phyloP scores from a whole-genome alignment of 2,797 vertebrate species.

The Gephyroberyx darwinii region DNA sequence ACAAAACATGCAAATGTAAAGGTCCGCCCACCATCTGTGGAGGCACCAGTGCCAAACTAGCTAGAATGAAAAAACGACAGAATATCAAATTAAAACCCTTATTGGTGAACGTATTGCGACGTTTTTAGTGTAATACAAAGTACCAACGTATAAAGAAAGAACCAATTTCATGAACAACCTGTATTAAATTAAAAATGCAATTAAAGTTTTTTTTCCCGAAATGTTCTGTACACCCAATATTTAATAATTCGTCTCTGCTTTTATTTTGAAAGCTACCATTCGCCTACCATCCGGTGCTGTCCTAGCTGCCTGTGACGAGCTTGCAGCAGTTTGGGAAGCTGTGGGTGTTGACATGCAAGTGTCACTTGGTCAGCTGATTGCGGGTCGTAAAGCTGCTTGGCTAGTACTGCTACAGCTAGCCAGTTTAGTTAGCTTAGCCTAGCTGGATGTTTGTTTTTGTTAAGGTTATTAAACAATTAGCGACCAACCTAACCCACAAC shows the following conservation, averaged over 20 bases:
- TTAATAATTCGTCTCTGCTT: background rate
- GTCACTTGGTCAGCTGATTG: constrained; percentile 79
- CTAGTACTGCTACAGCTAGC: constrained; percentile 35
- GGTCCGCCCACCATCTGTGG: background rate
- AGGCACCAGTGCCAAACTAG: constrained; percentile 27
- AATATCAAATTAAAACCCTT: constrained; percentile 34
- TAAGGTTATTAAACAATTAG: constrained; percentile 29
- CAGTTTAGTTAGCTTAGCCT: constrained; percentile 68
- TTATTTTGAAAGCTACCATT: constrained; percentile 52
- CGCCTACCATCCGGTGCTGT: constrained; percentile 7
- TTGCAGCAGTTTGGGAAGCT: background rate
- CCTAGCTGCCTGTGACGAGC: background rate
- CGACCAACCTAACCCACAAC: background rate
- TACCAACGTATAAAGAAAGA: no score
- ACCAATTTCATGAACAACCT: no score
- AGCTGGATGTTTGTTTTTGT: constrained; percentile 68
- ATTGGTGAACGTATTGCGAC: no score
- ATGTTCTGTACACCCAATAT: no score
- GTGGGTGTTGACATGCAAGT: constrained; percentile 70
- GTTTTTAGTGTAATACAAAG: no score
- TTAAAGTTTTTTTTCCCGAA: no score
- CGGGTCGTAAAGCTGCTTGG: constrained; percentile 57
- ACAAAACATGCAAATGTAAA: constrained; percentile 35
- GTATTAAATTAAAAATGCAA: no score
- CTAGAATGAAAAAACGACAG: fast-evolving